These are phyloP conservation scores for Athalia rosae DNA, from an alignment of 2,888 invertebrate species.

Conservation along the genomic window DNA sequence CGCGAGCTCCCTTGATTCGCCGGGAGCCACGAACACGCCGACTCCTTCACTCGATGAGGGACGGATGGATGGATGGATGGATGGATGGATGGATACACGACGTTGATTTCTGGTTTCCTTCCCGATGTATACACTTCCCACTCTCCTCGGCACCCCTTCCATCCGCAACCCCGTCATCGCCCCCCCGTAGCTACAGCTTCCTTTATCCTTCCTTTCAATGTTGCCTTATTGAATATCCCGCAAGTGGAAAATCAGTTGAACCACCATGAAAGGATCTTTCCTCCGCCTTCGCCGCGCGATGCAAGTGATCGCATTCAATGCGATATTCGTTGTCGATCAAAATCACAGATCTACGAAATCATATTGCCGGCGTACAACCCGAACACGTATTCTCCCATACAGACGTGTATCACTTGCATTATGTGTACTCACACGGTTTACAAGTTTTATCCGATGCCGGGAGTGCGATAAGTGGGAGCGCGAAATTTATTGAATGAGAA, in stretches of 20 bases:
- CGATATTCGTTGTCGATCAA: constrained; percentile 65
- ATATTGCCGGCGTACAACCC: constrained; percentile 25
- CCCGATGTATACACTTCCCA: constrained; percentile 51
- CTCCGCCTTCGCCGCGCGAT: constrained; percentile 53
- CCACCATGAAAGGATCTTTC: constrained; percentile 63
- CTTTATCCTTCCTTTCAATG: constrained; percentile 66
- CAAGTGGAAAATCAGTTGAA: constrained; percentile 70
- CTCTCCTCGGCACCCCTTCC: constrained; percentile 50
- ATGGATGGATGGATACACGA: constrained; percentile 50
- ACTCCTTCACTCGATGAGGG: constrained; percentile 59
- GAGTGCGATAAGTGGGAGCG: too few species aligned
- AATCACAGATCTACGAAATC: constrained; percentile 61
- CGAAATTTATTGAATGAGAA: too few species aligned
- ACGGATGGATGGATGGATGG: constrained; percentile 54
- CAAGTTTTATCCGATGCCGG: too few species aligned
- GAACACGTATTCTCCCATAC: neutral
- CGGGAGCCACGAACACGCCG: constrained; percentile 52
- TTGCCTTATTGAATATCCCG: constrained; percentile 72
- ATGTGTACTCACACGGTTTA: neutral
- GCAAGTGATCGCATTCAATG: constrained; percentile 67
- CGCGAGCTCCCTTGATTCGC: constrained; percentile 56
- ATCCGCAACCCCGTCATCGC: constrained; percentile 48
- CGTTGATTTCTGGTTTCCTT: constrained; percentile 58
- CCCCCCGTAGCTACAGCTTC: constrained; percentile 58
- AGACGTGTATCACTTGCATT: neutral